Evolutionary conservation across 1,140 invertebrate species (phyloP), one percentile per base, ranked within the genome.

Genomic region (Scaptodrosophila lebanonensis): DNA sequence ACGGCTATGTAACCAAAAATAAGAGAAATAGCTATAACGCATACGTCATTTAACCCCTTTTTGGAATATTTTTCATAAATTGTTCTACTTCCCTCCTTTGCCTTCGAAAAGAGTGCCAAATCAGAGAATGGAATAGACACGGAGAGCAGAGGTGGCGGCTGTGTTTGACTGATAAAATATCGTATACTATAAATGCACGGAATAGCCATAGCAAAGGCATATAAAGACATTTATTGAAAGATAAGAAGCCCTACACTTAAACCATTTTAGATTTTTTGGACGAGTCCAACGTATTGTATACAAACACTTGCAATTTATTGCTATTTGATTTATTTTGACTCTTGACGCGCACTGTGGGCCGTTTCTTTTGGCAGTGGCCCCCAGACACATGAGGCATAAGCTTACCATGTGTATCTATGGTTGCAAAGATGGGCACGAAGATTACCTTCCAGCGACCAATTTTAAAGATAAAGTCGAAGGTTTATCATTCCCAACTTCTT

Each of bases 11-110:
- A 38, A 30, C 36, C 50, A 47, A 57, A 38, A 44, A 51, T 20
- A 66, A 79, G 73, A 79, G 56, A 72, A 79, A 77, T 77, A 44
- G 68, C 68, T 54, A 73, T 73, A 79, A 79, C 82, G 68, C 73
- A 79, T 79, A 79, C 73, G 73, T 82, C 73, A 79, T 79, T 79
- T 79, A 79, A 82, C 73, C 73, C 73, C 73, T 79, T 79, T 79
- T 64, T 73, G 73, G 75, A 75, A 79, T 79, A 79, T 79, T 73
- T 77, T 73, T 82, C 75, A 79, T 79, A 79, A 79, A 47, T 72
- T 70, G 63, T 47, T 18, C 63, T 63, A 50, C 53, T 67, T 66
- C 66, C 13, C 27, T 9, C 9, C 13, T 29, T 6, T 30, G 25
- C 36, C 20, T 52, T 63, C n/a, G 53, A 64, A 59, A 66, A 66